Percentiles rank a stretch among this genome's conserved stretches.
Evolutionary conservation across 2,113 vertebrate species (phyloP).

Genomic region (Peucedramus taeniatus): DNA sequence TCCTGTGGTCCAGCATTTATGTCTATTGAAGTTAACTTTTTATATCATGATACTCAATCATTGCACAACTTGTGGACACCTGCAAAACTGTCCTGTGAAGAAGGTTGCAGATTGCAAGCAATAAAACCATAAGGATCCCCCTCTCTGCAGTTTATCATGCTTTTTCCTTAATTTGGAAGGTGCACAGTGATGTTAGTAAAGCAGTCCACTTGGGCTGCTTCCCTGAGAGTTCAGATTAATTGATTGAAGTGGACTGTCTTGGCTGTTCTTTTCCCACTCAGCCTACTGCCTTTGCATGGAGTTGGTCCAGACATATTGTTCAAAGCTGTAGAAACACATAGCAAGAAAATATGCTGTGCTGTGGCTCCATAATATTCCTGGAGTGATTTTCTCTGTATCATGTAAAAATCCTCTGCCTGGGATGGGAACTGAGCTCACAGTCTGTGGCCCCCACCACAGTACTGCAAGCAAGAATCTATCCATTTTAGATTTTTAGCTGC

Average conservation of each 20-base stretch:
- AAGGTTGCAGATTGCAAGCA: neutral
- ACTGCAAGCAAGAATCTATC: neutral
- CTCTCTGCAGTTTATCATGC: neutral
- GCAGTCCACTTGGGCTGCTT: neutral
- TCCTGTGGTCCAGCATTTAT: neutral
- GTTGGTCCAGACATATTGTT: neutral
- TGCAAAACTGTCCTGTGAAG: neutral
- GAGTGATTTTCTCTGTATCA: neutral
- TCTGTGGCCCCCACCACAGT: neutral
- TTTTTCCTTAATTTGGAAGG: neutral
- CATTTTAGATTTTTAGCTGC: neutral
- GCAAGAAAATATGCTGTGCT: neutral
- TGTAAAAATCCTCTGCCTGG: neutral
- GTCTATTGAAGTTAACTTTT: neutral
- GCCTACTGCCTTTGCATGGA: neutral
- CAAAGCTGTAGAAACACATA: neutral
- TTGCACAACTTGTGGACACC: neutral
- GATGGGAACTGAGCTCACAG: neutral
- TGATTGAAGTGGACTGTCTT: neutral
- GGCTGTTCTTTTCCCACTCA: neutral
- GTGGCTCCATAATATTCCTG: neutral
- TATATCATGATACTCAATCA: neutral
- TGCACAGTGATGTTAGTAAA: neutral
- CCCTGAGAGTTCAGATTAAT: neutral
- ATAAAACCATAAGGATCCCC: neutral